A percentile compares a stretch with the other conserved stretches of the same genome.
These are phyloP conservation scores for Acropora yongei DNA, from an alignment of 64 coral and sea anemone genomes.

Conservation along the genomic window DNA sequence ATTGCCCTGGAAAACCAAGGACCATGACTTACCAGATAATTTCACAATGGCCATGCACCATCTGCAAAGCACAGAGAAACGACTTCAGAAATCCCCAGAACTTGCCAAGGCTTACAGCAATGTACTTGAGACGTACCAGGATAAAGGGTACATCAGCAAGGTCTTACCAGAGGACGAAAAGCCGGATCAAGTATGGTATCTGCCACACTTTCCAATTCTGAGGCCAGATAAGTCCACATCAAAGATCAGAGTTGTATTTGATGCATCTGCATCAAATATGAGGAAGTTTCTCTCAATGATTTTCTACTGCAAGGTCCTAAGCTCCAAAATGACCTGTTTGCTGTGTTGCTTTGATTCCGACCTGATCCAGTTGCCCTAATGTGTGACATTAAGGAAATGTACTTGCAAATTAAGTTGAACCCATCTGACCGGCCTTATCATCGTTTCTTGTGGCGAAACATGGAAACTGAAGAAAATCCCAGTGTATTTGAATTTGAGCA, in stretches of 20 bases:
- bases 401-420: constrained; percentile 36
- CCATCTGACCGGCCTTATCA: constrained; percentile 27
- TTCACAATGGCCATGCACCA: constrained; percentile 53
- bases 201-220: constrained; percentile 79
- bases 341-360: constrained; percentile 47
- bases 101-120: constrained; percentile 46
- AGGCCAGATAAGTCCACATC: constrained; percentile 79
- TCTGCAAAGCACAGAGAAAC: constrained; percentile 52
- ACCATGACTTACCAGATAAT: constrained; percentile 50
- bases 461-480: not conserved
- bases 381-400: constrained; percentile 63
- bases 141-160: constrained; percentile 64
- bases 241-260: constrained; percentile 70
- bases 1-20: constrained; percentile 55
- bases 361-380: constrained; percentile 38
- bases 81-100: constrained; percentile 18
- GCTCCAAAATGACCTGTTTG: constrained; percentile 33
- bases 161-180: constrained; percentile 45
- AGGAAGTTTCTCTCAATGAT: constrained; percentile 65
- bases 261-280: constrained; percentile 14
- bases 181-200: constrained; percentile 47
- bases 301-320: constrained; percentile 48
- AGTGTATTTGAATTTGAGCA: constrained; percentile 44
- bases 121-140: constrained; percentile 49
- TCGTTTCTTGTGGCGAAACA: constrained; percentile 20